Base-by-base conservation (phyloP, 1,140 invertebrate genomes). In the Ericerus pela region DNA sequence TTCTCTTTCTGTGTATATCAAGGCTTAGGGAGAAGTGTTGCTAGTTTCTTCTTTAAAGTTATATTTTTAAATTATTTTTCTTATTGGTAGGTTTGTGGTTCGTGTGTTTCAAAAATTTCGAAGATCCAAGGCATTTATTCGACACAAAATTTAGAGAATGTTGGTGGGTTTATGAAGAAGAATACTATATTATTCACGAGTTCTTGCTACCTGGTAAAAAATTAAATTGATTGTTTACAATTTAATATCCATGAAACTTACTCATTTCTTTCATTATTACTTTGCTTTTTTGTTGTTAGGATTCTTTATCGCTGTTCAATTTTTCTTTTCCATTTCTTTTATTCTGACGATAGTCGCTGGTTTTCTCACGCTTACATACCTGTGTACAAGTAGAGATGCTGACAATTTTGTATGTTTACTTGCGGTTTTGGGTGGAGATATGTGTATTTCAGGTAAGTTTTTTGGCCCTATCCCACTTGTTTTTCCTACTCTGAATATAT, bases 91-190 rank as follows among this genome's bases (percentile, higher is more conserved):
- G 91, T 43, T 71, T 95, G n/a, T 95, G 91, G 91, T 79, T 89
- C 68, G 87, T 91, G 0, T 95, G 91, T 67, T 89, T 95, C 59
- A 75, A 82, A 62, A 76, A 82, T 28, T 91, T 92, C 67, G 75
- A 82, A 69, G 87, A 92, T 64, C 77, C 82, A 10, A 73, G 77
- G 59, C 85, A 89, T 66, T 78, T 82, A 62, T 87, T 85, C 64
- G 88, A 92, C 60, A 81, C 77, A 2, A 70, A 73, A 52, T 90
- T 91, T 63, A 75, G 71, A 29, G 84, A 82, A 0, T 95, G 90
- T 65, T 87, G 88, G 81, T 94, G 88, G 87, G 81, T 94, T 24
- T 88, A 93, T 64, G 84, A 90, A 71, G 88, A 93, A 69, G 90
- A 93, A 57, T 61, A 57, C 20, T 55, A 55, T 31, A 59, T 59